Evolutionary conservation across 2,797 vertebrate species (phyloP), one percentile per base, ranked within the genome.

Genomic region (Potorous gilbertii): DNA sequence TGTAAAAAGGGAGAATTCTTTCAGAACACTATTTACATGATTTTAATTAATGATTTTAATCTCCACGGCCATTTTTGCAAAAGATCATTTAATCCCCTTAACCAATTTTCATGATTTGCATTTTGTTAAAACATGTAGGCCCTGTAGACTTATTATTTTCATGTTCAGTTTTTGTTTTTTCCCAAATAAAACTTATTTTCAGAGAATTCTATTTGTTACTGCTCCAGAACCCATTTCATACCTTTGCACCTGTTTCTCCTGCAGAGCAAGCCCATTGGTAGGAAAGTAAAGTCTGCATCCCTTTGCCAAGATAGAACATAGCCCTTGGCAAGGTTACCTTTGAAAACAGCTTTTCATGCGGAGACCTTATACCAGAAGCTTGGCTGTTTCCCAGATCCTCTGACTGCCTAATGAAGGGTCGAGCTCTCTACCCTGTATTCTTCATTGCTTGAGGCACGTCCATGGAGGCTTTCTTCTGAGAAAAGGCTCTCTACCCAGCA

Each of bases 31-130:
- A 98, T 98, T 99, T 99, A 99, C 98, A 98, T 98, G 92, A 98
- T 98, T 99, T 98, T 99, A 99, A 99, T 99, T 99, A 99, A 98
- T 98, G 98, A 99, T 98, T 98, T 96, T 98, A 98, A 98, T 99
- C 98, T 99, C 98, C 96, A 97, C 98, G 98, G 98, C 98, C 98
- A 98, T 98, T 99, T 98, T 98, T 98, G 95, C 98, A 98, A 98
- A 99, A 98, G 96, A 98, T 91, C 98, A 98, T 98, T 99, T 99
- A 99, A 98, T 98, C 98, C 97, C 74, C 96, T 98, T 98, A 98
- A 98, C 98, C 95, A 93, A 96, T 98, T 98, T 98, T 98, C 97
- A 97, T 98, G 62, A 98, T 99, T 98, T 99, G 97, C 98, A 98
- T 98, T 99, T 98, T 98, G 93, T 97, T 97, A 98, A 98, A 98